Percentiles rank a stretch among this genome's conserved stretches.
phyloP scores from a whole-genome alignment of 2,797 vertebrate species.

The Spondyliosoma cantharus region DNA sequence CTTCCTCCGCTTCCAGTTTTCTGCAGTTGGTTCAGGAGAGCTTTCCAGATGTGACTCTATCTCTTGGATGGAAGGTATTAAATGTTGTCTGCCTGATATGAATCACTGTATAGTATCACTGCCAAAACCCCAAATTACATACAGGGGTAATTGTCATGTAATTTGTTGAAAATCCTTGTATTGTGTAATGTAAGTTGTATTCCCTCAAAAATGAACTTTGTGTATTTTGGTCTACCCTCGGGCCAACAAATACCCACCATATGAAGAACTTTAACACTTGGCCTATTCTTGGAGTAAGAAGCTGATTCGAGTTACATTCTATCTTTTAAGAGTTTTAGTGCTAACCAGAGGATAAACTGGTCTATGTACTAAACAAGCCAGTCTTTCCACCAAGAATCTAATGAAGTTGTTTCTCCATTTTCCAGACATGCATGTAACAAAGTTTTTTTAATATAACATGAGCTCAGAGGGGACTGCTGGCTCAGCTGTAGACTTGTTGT shows the following conservation, averaged over 20 bases:
- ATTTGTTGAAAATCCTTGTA: not conserved
- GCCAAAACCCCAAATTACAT: no score
- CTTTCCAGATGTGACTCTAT: constrained; percentile 87
- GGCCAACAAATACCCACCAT: not conserved
- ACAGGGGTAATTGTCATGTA: not conserved
- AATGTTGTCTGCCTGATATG: not conserved
- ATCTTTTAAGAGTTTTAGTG: not conserved
- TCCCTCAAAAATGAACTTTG: not conserved
- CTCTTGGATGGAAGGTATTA: constrained; percentile 87
- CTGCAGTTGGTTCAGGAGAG: constrained; percentile 84
- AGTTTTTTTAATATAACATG: not conserved
- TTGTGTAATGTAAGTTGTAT: no score
- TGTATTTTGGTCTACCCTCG: not conserved
- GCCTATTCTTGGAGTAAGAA: no score
- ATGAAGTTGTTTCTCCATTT: not conserved
- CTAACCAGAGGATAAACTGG: not conserved
- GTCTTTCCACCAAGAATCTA: not conserved
- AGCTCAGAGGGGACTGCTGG: no score
- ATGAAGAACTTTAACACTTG: not conserved
- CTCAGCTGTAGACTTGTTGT: not conserved
- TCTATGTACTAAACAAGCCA: no score
- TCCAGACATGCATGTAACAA: not conserved
- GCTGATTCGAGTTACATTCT: no score
- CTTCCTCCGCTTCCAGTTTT: constrained; percentile 79
- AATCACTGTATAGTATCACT: not conserved